Evolutionary conservation across 2,113 vertebrate species (phyloP).

Genomic region (Stegastes partitus): DNA sequence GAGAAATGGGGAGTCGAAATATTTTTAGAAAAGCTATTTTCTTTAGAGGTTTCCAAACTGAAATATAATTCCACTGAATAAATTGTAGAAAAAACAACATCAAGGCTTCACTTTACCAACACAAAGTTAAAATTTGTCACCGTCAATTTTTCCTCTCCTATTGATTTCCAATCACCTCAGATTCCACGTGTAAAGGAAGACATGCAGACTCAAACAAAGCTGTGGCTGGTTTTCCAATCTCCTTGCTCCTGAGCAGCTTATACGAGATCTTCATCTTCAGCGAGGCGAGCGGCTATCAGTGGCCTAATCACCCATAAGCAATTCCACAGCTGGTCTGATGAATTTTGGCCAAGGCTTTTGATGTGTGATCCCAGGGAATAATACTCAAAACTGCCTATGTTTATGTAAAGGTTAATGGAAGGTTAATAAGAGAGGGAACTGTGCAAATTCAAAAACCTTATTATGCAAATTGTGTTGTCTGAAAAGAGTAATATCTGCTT

Average conservation of each 20-base stretch:
- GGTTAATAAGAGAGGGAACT: conserved; percentile 82
- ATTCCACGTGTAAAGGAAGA: conserved; percentile 7
- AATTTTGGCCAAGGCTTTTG: conserved; percentile 75
- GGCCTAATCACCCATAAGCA: conserved; percentile 76
- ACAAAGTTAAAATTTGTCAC: background rate
- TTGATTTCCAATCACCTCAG: conserved; percentile 24
- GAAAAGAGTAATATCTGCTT: conserved; percentile 55
- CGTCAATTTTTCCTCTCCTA: background rate
- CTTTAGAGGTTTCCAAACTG: background rate
- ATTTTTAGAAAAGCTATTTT: background rate
- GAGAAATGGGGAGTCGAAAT: background rate
- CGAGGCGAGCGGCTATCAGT: conserved; percentile 63
- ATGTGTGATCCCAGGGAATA: conserved; percentile 62
- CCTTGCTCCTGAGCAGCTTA: conserved; percentile 33
- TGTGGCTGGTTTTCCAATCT: conserved; percentile 25
- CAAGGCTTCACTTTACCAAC: background rate
- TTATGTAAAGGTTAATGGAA: conserved; percentile 86
- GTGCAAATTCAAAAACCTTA: conserved; percentile 73
- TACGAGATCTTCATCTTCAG: conserved; percentile 58
- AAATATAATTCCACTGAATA: background rate
- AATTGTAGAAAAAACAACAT: background rate
- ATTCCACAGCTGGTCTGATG: conserved; percentile 76
- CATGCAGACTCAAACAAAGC: conserved; percentile 8
- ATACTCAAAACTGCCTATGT: conserved; percentile 70
- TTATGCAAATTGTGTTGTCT: conserved; percentile 79